phyloP scores from a whole-genome alignment of 2,888 invertebrate species.

The Yponomeuta malinellus region DNA sequence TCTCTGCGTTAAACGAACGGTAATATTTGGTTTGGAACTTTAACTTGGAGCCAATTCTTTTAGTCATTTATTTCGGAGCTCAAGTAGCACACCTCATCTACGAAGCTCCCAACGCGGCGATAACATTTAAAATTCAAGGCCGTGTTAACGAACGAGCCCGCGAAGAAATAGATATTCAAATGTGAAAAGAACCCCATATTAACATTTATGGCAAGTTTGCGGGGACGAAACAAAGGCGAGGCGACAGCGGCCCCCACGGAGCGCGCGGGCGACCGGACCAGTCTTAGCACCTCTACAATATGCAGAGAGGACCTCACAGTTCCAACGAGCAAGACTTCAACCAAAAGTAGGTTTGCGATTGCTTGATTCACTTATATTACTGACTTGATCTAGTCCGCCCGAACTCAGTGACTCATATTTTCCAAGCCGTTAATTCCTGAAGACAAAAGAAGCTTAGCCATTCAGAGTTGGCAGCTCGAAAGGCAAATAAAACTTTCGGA shows the following conservation, averaged over 20 bases:
- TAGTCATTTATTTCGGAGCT: constrained; percentile 65
- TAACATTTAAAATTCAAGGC: constrained; percentile 77
- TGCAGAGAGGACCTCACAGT: constrained; percentile 8
- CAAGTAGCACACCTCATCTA: constrained; percentile 74
- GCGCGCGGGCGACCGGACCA: constrained; percentile 31
- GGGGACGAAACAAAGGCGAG: constrained; percentile 68
- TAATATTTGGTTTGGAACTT: neutral
- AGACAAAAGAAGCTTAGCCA: constrained; percentile 39
- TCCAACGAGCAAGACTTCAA: constrained; percentile 1
- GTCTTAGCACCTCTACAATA: constrained; percentile 10
- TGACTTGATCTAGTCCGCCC: neutral
- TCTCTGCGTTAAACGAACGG: no score
- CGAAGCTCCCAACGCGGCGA: constrained; percentile 62
- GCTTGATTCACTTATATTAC: neutral
- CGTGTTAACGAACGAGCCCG: constrained; percentile 75
- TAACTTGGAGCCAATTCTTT: constrained; percentile 30
- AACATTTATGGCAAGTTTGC: constrained; percentile 76
- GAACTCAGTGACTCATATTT: neutral
- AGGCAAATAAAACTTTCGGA: constrained; percentile 69
- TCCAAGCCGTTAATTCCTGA: constrained; percentile 14
- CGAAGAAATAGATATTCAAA: constrained; percentile 77
- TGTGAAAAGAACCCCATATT: constrained; percentile 74
- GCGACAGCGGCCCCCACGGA: constrained; percentile 30
- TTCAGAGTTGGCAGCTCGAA: constrained; percentile 34
- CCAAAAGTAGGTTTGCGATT: neutral